phyloP scores from a whole-genome alignment of 2,797 vertebrate species.

The Leptatherina wallacei region DNA sequence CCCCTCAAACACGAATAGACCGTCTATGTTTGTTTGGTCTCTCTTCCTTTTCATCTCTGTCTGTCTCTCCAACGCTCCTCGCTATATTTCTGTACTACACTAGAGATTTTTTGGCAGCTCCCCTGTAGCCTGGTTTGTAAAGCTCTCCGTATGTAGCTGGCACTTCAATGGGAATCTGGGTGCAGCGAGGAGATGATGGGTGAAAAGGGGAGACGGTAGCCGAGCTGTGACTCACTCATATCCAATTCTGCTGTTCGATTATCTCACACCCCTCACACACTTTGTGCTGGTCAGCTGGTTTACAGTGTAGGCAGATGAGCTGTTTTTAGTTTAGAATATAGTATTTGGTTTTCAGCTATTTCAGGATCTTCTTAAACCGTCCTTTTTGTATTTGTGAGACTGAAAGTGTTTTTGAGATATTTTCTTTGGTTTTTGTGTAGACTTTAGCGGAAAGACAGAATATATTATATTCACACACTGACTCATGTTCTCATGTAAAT shows the following conservation, averaged over 20 bases:
- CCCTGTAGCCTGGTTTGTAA: constrained; percentile 29
- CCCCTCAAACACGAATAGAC: not conserved
- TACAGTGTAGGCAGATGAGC: constrained; percentile 10
- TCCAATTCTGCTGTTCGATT: constrained; percentile 46
- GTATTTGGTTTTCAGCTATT: not conserved
- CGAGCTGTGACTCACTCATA: constrained; percentile 40
- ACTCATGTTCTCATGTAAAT: too few relatives aligned
- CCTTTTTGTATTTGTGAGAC: not conserved
- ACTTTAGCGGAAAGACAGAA: not conserved
- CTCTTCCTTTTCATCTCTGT: constrained; percentile 34
- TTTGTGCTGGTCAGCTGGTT: constrained; percentile 33
- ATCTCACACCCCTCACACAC: constrained; percentile 14
- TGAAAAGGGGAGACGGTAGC: constrained; percentile 34
- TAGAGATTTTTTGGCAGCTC: constrained; percentile 45
- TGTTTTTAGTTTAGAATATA: not conserved
- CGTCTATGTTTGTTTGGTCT: constrained; percentile 24
- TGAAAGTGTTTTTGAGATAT: not conserved
- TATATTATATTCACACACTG: not conserved
- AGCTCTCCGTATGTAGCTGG: constrained; percentile 38
- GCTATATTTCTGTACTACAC: constrained; percentile 22
- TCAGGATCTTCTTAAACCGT: not conserved
- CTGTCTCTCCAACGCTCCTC: constrained; percentile 33
- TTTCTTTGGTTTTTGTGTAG: not conserved
- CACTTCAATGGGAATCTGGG: constrained; percentile 49
- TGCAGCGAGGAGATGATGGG: constrained; percentile 39